These are phyloP conservation scores for Alloplasta piceator DNA, from an alignment of 2,888 invertebrate genomes.

Conservation along the genomic window DNA sequence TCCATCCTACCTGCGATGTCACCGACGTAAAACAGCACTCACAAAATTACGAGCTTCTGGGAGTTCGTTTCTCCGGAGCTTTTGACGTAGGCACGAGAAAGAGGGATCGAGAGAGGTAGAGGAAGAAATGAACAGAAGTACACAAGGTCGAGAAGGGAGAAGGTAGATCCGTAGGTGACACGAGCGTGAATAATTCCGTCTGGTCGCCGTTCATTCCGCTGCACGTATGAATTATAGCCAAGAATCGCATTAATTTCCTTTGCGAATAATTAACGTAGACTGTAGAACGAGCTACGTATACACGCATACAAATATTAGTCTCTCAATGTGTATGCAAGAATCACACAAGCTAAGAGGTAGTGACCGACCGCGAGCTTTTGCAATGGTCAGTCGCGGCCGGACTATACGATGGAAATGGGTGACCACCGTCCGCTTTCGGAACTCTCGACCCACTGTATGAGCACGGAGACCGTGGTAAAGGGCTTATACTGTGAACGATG, in stretches of 20 bases:
- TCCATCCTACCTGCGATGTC: background rate
- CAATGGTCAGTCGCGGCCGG: conserved; percentile 73
- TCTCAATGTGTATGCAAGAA: background rate
- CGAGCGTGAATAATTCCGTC: conserved; percentile 78
- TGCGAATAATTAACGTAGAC: conserved; percentile 79
- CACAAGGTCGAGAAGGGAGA: background rate
- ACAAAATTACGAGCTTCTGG: conserved; percentile 38
- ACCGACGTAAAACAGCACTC: conserved; percentile 45
- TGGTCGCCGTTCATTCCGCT: conserved; percentile 75
- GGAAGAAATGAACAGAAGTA: conserved; percentile 2
- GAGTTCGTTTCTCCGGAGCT: conserved; percentile 34
- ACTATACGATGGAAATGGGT: conserved; percentile 22
- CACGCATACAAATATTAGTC: conserved; percentile 1
- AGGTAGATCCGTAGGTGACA: conserved; percentile 66
- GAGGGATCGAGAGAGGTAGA: background rate
- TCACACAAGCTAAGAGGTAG: conserved; percentile 3
- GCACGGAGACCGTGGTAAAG: background rate
- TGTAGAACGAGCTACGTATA: conserved; percentile 72
- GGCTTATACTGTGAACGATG: conserved; percentile 2
- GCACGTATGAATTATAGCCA: conserved; percentile 77
- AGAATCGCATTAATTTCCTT: conserved; percentile 79
- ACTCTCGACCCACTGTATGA: conserved; percentile 25
- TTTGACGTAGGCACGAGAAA: background rate
- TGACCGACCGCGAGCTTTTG: conserved; percentile 68
- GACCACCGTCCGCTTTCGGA: conserved; percentile 41